Evolutionary conservation across 2,888 invertebrate species (phyloP).

Genomic region (Cantharis flavilabris): DNA sequence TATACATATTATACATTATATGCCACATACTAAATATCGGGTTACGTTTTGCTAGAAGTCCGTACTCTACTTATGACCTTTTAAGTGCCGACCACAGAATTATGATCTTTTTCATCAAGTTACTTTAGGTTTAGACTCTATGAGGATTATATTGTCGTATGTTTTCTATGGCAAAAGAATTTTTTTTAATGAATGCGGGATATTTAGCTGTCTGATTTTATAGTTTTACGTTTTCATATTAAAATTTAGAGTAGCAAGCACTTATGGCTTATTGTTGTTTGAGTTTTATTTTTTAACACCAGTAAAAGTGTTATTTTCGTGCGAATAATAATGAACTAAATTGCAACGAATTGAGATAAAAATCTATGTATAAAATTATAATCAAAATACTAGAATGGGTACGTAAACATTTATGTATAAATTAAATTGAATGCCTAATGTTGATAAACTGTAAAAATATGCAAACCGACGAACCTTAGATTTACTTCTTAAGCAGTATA

Average conservation of each 20-base stretch:
- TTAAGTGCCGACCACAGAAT: no score
- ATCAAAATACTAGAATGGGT: slow-evolving; percentile 12
- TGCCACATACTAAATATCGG: no score
- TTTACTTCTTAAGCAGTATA: not conserved
- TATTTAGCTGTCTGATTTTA: not conserved
- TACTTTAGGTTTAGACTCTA: not conserved
- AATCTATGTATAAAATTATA: slow-evolving; percentile 16
- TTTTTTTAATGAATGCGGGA: not conserved
- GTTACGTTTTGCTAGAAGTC: no score
- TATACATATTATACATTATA: no score
- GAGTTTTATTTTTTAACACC: not conserved
- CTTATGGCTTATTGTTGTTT: not conserved
- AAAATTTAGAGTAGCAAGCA: not conserved
- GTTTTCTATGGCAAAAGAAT: not conserved
- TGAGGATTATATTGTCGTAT: not conserved
- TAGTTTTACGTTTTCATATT: not conserved
- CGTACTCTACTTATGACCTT: no score
- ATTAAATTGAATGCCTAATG: slow-evolving; percentile 12
- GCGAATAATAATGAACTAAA: slow-evolving; percentile 21
- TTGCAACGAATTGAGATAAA: slow-evolving; percentile 16
- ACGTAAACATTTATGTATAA: slow-evolving; percentile 15
- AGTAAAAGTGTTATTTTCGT: slow-evolving; percentile 12
- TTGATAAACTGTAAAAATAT: slow-evolving; percentile 5
- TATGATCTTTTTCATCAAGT: not conserved
- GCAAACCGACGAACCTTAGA: slow-evolving; percentile 1